Evolutionary conservation across 2,113 vertebrate species (phyloP).

Genomic region (Emydocephalus ijimae): DNA sequence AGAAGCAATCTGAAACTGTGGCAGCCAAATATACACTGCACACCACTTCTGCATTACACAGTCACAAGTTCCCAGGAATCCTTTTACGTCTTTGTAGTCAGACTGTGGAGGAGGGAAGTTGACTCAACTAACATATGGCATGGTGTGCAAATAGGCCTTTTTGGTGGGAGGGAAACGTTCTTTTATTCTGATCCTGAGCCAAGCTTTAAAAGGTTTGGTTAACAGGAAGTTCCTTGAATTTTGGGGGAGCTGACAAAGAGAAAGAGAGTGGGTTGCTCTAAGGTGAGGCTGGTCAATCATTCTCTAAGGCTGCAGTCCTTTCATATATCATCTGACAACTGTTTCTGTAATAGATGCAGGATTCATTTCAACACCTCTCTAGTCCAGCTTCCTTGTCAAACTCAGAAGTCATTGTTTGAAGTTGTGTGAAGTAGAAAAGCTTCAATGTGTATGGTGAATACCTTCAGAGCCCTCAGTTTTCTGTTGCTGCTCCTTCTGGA

Average conservation of each 20-base stretch:
- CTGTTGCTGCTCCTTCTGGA: neutral
- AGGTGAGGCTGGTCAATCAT: neutral
- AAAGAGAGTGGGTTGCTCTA: neutral
- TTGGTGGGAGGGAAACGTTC: neutral
- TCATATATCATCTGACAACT: neutral
- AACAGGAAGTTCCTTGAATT: neutral
- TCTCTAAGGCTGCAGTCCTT: neutral
- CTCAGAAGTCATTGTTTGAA: conserved; percentile 26
- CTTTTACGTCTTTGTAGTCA: neutral
- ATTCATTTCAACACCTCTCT: neutral
- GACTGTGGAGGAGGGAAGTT: neutral
- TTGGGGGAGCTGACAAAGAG: neutral
- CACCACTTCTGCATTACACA: neutral
- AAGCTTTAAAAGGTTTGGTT: neutral
- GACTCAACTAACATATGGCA: neutral
- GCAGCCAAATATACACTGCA: neutral
- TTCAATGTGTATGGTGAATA: conserved; percentile 1
- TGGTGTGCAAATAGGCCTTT: neutral
- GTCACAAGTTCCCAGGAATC: neutral
- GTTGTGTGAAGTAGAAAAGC: neutral
- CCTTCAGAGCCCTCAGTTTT: neutral
- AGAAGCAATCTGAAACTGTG: conserved; percentile 9
- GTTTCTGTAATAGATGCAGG: conserved; percentile 20
- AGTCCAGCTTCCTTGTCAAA: conserved; percentile 28
- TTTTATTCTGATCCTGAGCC: neutral